Percentiles rank a stretch among this genome's conserved stretches.
These are phyloP conservation scores for Hyla sarda DNA, from an alignment of 2,113 vertebrate genomes.

Conservation along the genomic window DNA sequence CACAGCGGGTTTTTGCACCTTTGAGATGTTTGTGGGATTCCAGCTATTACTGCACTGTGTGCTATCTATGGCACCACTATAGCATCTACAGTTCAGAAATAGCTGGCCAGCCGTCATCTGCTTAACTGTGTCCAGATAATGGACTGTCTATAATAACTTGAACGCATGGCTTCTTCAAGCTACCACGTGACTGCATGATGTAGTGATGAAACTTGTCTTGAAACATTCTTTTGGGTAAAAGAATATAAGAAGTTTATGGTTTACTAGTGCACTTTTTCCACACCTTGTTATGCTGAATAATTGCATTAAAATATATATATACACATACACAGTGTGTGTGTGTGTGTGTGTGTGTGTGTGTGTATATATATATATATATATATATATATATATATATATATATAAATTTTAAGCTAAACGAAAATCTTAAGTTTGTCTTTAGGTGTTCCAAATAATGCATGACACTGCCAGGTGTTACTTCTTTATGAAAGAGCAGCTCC, in stretches of 20 bases:
- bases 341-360: no score
- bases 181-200: not conserved
- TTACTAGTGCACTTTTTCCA: not conserved
- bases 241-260: not conserved
- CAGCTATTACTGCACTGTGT: not conserved
- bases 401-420: not conserved
- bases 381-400: no score
- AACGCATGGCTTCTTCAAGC: conserved; percentile 9
- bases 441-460: not conserved
- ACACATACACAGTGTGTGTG: no score
- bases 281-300: no score
- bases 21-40: not conserved
- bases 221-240: no score
- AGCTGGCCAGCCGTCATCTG: not conserved
- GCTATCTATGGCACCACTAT: not conserved
- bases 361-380: no score
- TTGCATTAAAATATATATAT: not conserved
- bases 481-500: not conserved
- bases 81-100: not conserved
- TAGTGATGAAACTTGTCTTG: not conserved
- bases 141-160: not conserved
- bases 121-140: not conserved
- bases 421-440: not conserved
- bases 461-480: no score
- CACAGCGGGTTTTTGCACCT: not conserved